Evolutionary conservation across 2,888 invertebrate species (phyloP).

Genomic region (Cantharis lateralis): DNA sequence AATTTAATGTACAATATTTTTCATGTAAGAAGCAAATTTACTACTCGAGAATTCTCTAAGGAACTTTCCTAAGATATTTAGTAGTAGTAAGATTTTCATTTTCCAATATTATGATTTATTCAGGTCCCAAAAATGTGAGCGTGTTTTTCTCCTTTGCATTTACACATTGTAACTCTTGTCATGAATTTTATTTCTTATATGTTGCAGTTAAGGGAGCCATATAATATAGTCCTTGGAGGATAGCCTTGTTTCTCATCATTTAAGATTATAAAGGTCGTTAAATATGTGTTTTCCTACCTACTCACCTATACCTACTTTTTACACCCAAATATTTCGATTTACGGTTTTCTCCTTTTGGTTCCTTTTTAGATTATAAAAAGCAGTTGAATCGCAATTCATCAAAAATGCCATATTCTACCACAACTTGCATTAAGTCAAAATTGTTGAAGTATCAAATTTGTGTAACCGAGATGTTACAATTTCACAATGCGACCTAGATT

Average conservation of each 20-base stretch:
- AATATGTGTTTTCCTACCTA: background rate
- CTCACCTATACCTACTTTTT: background rate
- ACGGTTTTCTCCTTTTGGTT: background rate
- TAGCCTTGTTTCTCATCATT: conserved; percentile 2
- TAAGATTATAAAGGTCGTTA: background rate
- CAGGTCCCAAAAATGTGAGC: conserved; percentile 16
- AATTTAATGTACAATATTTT: background rate
- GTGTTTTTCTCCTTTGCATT: conserved; percentile 15
- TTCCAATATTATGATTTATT: conserved; percentile 26
- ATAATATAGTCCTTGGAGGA: conserved; percentile 1
- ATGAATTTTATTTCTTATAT: conserved; percentile 22
- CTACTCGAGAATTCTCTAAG: conserved; percentile 5
- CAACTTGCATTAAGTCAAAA: background rate
- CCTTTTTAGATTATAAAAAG: background rate
- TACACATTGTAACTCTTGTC: conserved; percentile 15
- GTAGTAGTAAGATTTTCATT: conserved; percentile 19
- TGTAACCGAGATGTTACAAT: background rate
- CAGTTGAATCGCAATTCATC: background rate
- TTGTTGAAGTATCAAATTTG: background rate
- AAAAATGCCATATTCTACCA: background rate
- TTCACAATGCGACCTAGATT: conserved; percentile 7
- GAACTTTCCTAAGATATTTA: conserved; percentile 18
- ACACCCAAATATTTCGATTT: too few species aligned
- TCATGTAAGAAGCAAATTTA: background rate
- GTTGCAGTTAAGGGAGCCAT: conserved; percentile 10